These are phyloP conservation scores for Spinus olivaceus DNA, from an alignment of 2,797 vertebrate genomes.

Conservation along the genomic window DNA sequence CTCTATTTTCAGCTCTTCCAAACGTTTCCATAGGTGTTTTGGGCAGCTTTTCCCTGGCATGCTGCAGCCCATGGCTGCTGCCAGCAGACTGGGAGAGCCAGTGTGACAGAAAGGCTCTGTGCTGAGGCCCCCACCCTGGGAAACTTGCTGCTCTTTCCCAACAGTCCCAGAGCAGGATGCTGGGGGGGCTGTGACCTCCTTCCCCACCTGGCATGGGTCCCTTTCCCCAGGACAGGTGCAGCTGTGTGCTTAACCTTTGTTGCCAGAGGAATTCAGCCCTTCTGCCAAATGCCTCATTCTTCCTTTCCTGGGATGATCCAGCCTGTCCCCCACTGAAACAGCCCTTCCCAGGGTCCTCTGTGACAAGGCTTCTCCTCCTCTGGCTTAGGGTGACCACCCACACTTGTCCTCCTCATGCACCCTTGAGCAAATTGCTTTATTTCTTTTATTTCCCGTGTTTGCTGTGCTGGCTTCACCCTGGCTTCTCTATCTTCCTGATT, in stretches of 20 bases:
- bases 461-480: not conserved
- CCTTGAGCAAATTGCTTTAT: not conserved
- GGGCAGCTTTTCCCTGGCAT: not conserved
- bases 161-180: not conserved
- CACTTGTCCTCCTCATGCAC: not conserved
- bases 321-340: not conserved
- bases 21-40: not conserved
- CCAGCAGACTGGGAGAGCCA: not conserved
- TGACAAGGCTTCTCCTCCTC: not conserved
- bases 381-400: not conserved
- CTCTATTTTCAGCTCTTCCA: not conserved
- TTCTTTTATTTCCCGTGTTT: not conserved
- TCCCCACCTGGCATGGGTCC: not conserved
- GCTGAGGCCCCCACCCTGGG: not conserved
- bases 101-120: not conserved
- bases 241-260: not conserved
- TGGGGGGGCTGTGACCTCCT: not conserved
- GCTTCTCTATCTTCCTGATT: not conserved
- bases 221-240: not conserved
- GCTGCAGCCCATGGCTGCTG: not conserved
- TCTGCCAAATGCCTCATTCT: not conserved
- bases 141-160: not conserved
- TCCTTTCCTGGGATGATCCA: not conserved
- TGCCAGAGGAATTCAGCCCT: slow-evolving; percentile 13
- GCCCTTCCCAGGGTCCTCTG: not conserved